phyloP scores from a whole-genome alignment of 2,888 invertebrate species.

The Ernsta delagoae region DNA sequence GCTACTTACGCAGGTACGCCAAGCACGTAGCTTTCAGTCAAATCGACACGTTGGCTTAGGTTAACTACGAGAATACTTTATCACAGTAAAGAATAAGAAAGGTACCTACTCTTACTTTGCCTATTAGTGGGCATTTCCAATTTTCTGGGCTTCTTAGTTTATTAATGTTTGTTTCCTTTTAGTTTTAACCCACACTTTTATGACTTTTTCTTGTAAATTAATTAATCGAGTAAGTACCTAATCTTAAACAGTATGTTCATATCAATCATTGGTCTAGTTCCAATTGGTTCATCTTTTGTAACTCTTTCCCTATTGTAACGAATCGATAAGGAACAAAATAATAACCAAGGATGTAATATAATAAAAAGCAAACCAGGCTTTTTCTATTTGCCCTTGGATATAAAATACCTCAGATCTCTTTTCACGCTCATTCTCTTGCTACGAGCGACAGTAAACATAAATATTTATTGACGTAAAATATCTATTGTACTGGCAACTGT shows the following conservation, averaged over 20 bases:
- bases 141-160: background rate
- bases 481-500: slow-evolving; percentile 16
- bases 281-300: too few species aligned
- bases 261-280: too few species aligned
- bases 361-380: background rate
- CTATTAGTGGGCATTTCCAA: background rate
- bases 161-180: background rate
- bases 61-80: slow-evolving; percentile 16
- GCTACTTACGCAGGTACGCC: slow-evolving; percentile 33
- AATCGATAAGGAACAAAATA: background rate
- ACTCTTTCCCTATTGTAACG: background rate
- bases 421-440: slow-evolving; percentile 12
- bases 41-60: slow-evolving; percentile 40
- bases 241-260: too few species aligned
- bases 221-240: too few species aligned
- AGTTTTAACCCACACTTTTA: too few species aligned
- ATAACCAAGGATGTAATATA: slow-evolving; percentile 1
- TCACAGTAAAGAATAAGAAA: slow-evolving; percentile 13
- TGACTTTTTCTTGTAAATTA: too few species aligned
- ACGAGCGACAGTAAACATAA: slow-evolving; percentile 18
- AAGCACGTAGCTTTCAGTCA: slow-evolving; percentile 45
- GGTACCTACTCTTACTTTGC: slow-evolving; percentile 2
- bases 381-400: slow-evolving; percentile 1
- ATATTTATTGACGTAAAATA: slow-evolving; percentile 24
- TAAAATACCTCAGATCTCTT: slow-evolving; percentile 2